Percentiles rank a stretch among this genome's conserved stretches.
Conservation (phyloP, 2,113 vertebrate genomes). For the Zeus faber region DNA sequence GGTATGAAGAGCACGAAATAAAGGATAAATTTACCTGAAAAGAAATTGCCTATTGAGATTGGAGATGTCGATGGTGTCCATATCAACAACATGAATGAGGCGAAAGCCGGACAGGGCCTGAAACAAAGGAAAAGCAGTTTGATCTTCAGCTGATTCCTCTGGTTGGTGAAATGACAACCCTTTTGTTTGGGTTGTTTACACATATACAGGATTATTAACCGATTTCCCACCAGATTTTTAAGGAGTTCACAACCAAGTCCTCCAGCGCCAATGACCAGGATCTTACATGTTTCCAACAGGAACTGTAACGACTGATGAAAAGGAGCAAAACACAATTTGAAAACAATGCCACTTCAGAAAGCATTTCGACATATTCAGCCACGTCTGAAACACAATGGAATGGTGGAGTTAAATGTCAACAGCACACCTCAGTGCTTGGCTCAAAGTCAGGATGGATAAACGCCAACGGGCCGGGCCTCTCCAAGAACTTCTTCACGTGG, state of each 20-base stretch:
- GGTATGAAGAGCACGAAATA: too few species aligned
- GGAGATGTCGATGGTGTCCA: slow-evolving; percentile 96
- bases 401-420: neutral
- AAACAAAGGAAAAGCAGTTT: slow-evolving; percentile 26
- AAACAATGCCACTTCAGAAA: neutral
- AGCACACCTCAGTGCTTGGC: slow-evolving; percentile 87
- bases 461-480: slow-evolving; percentile 92
- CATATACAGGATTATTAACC: too few species aligned
- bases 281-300: slow-evolving; percentile 92
- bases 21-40: slow-evolving; percentile 81
- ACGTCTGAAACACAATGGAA: neutral
- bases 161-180: too few species aligned
- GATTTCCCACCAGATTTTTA: slow-evolving; percentile 90
- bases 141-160: too few species aligned
- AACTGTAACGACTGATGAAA: slow-evolving; percentile 85
- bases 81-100: slow-evolving; percentile 96
- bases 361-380: neutral
- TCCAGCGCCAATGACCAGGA: slow-evolving; percentile 92
- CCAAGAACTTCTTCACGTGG: slow-evolving; percentile 96
- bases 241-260: slow-evolving; percentile 95
- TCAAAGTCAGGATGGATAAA: slow-evolving; percentile 99
- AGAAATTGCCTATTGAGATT: slow-evolving; percentile 97
- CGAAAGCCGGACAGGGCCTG: slow-evolving; percentile 93
- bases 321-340: neutral
- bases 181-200: too few species aligned